phyloP scores from a whole-genome alignment of 2,113 vertebrate genomes.

The Shinisaurus crocodilurus region DNA sequence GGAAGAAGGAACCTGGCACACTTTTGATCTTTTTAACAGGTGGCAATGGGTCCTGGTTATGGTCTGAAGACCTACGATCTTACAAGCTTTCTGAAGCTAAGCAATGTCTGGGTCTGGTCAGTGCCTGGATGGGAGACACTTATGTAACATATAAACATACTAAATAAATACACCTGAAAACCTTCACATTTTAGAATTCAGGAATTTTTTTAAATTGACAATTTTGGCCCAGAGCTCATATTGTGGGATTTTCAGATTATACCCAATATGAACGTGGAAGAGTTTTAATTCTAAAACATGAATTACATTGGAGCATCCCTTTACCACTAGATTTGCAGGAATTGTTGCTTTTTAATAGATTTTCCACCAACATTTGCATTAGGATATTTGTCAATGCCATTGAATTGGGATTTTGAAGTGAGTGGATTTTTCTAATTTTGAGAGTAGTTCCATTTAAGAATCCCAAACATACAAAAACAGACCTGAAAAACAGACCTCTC shows the following conservation, averaged over 20 bases:
- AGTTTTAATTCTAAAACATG: not conserved
- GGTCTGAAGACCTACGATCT: not conserved
- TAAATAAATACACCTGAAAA: not conserved
- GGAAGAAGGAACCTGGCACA: not conserved
- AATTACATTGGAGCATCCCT: not conserved
- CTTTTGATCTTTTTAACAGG: not conserved
- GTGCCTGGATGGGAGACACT: not conserved
- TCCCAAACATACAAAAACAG: not conserved
- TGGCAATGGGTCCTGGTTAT: not conserved
- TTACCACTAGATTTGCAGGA: not conserved
- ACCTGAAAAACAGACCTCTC: not conserved
- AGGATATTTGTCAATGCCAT: not conserved
- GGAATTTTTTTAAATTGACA: not conserved
- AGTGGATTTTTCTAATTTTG: not conserved
- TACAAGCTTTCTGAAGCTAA: not conserved
- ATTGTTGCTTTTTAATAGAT: not conserved
- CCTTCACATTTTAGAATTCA: not conserved
- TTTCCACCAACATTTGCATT: not conserved
- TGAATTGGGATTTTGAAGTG: not conserved
- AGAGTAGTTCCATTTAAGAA: not conserved
- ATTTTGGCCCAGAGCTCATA: not conserved
- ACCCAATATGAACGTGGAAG: not conserved
- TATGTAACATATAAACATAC: not conserved
- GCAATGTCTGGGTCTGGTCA: not conserved
- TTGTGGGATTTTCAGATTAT: not conserved